A percentile compares a stretch with the other conserved stretches of the same genome.
Evolutionary conservation across 2,797 vertebrate species (phyloP).

Genomic region (Aulostomus chinensis): DNA sequence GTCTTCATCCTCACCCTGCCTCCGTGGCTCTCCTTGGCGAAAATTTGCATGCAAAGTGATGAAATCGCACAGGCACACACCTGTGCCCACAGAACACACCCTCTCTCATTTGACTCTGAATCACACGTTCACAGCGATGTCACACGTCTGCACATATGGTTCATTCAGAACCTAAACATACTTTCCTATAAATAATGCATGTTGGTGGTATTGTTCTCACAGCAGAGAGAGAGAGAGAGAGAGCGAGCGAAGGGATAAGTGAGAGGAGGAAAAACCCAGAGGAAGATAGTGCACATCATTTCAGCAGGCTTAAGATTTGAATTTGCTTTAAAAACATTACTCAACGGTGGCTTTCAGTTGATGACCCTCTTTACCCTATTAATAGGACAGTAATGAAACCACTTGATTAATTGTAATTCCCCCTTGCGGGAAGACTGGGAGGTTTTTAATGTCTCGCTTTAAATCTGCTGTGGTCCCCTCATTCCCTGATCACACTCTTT

Average conservation of each 20-base stretch:
- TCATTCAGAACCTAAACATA: constrained; percentile 34
- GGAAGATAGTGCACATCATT: constrained; percentile 25
- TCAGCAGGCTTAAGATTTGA: constrained; percentile 18
- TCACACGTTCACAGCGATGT: constrained; percentile 14
- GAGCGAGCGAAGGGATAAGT: constrained; percentile 4
- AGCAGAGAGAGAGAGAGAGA: constrained; percentile 7
- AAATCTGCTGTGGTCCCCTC: constrained; percentile 7
- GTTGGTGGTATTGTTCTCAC: constrained; percentile 39
- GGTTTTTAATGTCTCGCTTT: constrained; percentile 1
- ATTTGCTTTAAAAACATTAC: constrained; percentile 25
- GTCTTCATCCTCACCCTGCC: constrained; percentile 9
- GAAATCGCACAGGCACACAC: constrained; percentile 65
- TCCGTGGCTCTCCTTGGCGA: constrained; percentile 19
- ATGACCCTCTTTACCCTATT: constrained; percentile 45
- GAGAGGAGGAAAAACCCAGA: constrained; percentile 10
- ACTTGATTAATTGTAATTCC: constrained; percentile 42
- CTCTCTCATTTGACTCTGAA: constrained; percentile 45
- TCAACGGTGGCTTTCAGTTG: constrained; percentile 25
- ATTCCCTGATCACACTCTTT: constrained; percentile 13
- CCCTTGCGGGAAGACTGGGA: constrained; percentile 6
- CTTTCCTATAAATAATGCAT: constrained; percentile 71
- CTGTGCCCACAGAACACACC: constrained; percentile 60
- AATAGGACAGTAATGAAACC: constrained; percentile 44
- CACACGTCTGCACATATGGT: constrained; percentile 7
- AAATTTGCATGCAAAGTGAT: constrained; percentile 77